These are phyloP conservation scores for Hirtodrosophila trivittata DNA, from an alignment of 2,888 invertebrate species.

Conservation along the genomic window DNA sequence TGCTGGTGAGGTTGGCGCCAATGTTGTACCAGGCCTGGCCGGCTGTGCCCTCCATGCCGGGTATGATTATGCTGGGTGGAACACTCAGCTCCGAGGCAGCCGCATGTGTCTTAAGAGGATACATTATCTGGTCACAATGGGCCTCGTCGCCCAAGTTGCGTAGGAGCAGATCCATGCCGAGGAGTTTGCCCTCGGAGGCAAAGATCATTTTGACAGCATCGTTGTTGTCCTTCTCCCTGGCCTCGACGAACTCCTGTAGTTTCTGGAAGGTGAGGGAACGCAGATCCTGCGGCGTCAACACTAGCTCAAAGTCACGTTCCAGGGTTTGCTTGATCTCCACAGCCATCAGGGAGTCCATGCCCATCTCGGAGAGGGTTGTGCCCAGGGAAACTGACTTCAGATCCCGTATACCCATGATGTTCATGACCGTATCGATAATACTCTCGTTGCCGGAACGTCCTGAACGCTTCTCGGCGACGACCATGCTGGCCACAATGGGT, in stretches of 20 bases:
- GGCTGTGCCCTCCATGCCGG: constrained; percentile 89
- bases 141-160: constrained; percentile 87
- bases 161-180: constrained; percentile 86
- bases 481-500: constrained; percentile 91
- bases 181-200: constrained; percentile 69
- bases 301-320: constrained; percentile 94
- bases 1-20: constrained; percentile 67
- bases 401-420: constrained; percentile 88
- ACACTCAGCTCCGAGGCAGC: constrained; percentile 59
- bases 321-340: constrained; percentile 97
- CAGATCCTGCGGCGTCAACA: constrained; percentile 93
- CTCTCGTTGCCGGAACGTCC: constrained; percentile 87
- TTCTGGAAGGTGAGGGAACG: constrained; percentile 89
- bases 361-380: constrained; percentile 93
- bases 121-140: constrained; percentile 85
- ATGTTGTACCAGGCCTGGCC: constrained; percentile 82
- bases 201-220: constrained; percentile 81
- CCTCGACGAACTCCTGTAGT: constrained; percentile 80
- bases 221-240: constrained; percentile 65
- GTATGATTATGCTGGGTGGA: constrained; percentile 85
- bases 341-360: constrained; percentile 98
- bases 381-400: constrained; percentile 89
- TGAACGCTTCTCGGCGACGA: constrained; percentile 92
- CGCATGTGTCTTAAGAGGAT: constrained; percentile 85
- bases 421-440: constrained; percentile 89